A percentile compares a stretch with the other conserved stretches of the same genome.
Evolutionary conservation across 2,113 vertebrate species (phyloP).

Genomic region (Chlorodrepanis virens): DNA sequence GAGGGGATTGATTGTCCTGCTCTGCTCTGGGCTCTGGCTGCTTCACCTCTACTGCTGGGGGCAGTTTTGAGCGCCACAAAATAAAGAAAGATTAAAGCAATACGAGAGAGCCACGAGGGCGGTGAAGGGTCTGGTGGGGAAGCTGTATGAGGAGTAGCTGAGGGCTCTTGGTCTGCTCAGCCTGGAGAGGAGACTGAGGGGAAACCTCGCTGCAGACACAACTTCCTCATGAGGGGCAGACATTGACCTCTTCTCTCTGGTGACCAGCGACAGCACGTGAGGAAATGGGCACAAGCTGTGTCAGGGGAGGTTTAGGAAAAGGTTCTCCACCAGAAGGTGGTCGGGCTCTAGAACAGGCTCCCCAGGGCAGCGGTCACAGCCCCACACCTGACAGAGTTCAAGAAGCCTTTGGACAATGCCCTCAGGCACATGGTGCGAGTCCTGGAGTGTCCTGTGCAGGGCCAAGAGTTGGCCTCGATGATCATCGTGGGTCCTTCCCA

Average conservation of each 20-base stretch:
- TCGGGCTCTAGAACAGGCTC: background rate
- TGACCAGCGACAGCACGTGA: background rate
- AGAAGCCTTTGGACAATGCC: background rate
- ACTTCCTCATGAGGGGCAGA: background rate
- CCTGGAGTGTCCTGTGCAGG: background rate
- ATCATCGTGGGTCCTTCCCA: background rate
- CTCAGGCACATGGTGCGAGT: too few relatives aligned
- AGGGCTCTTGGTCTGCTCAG: background rate
- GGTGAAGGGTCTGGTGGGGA: background rate
- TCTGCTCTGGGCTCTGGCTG: fast-evolving
- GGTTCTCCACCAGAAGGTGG: background rate
- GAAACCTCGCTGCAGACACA: background rate
- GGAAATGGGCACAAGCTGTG: background rate
- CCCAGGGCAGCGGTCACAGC: background rate
- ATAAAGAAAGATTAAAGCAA: background rate
- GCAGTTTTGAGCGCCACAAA: background rate
- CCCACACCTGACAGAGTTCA: background rate
- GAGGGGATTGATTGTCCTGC: background rate
- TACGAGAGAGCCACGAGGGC: background rate
- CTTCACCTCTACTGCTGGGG: too few relatives aligned
- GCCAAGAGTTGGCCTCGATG: background rate
- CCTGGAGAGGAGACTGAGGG: background rate
- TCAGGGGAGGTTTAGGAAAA: background rate
- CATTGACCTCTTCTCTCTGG: background rate
- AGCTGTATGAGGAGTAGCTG: background rate